Evolutionary conservation across 2,113 vertebrate genomes (phyloP), one percentile per base, ranked within the genome.

Genomic region (Pteropus alecto): DNA sequence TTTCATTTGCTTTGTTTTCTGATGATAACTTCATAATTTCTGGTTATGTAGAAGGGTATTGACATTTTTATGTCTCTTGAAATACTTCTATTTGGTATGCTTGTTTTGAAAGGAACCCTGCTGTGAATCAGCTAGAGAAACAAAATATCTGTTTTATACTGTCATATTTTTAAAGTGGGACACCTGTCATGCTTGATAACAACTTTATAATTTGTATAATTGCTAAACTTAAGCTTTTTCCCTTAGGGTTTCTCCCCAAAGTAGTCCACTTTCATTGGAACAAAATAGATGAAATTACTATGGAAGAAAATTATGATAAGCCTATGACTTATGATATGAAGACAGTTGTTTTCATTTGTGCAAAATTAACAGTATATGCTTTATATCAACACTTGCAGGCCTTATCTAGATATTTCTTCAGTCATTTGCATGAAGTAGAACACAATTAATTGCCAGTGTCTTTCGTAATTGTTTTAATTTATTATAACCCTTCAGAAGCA

Each of bases 31-130:
- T 93, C 26, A 70, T 63, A 84, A 51, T 51, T 51, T 51, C 51
- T 51, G 3, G 13, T 88, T 65, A 54, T 82, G 6, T 70, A 41
- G 70, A 83, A 85, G 38, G 14, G 1, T 83, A 84, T 43, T 91
- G 26, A 84, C 67, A 70, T 65, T 90, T 97, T 82, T 90, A 30
- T 93, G 26, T 24, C 24, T 63, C 43, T 82, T 87, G 74, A 93
- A 90, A 81, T 65, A 24, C 3, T 61, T 90, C 16, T 90, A 2
- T 54, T 90, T 77, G 56, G 4, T 85, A 19, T 85, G 26, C 19
- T 94, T 92, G 30, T 81, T 92, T 95, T 71, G 74, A 78, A 97
- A 82, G 56, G 61, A 81, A 51, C 28, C 58, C 71, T 76, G 28
- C 38, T 78, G 7, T 93, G 71, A 74, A 56, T 90, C 7, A 19